Evolutionary conservation across 2,797 vertebrate species (phyloP), one percentile per base, ranked within the genome.

Genomic region (Petrocephalus sullivani): DNA sequence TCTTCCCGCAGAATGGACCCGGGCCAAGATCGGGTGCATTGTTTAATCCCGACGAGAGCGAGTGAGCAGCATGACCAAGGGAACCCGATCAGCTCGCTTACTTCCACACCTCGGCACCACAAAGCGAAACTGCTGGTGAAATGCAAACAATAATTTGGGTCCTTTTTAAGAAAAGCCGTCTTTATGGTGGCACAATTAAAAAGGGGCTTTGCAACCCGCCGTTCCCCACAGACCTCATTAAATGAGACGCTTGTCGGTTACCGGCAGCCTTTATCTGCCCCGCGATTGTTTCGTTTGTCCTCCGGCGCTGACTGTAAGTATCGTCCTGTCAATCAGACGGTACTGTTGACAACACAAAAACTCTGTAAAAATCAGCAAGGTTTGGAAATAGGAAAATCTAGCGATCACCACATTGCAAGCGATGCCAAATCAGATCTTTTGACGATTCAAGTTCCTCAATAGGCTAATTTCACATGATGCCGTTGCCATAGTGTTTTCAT

Each of bases 141-240:
- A 57, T 57, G 56, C 16, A 9, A 57, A 41, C 6, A 6, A 46
- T 78, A 46, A 71, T 71, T 78, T 19, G 71, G 19, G 37, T 16
- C 33, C 71, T 37, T n/a, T 46, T 46, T 28, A 14, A 46, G 41
- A 46, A 78, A 46, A 46, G 7, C 37, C 1, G 2, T 46, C 71
- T 46, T n/a, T 78, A 14, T 2, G 14, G 71, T 28, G 19, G 81
- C 1, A 83, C 81, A 83, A 83, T 83, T 46, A 83, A 83, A 54
- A 51, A 23, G 21, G 46, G 49, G 41, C 81, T 54, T 83, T 83
- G 5, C 41, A 12, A 83, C 12, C 3, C 4, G 5, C n/a, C 21
- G n/a, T 83, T 82, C 81, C 81, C 81, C 41, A 53, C 49, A 83
- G 81, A 83, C 81, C 81, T 83, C 81, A 83, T 83, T 83, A 83